phyloP scores from a whole-genome alignment of 1,140 invertebrate genomes.

The Micrasema minimum region DNA sequence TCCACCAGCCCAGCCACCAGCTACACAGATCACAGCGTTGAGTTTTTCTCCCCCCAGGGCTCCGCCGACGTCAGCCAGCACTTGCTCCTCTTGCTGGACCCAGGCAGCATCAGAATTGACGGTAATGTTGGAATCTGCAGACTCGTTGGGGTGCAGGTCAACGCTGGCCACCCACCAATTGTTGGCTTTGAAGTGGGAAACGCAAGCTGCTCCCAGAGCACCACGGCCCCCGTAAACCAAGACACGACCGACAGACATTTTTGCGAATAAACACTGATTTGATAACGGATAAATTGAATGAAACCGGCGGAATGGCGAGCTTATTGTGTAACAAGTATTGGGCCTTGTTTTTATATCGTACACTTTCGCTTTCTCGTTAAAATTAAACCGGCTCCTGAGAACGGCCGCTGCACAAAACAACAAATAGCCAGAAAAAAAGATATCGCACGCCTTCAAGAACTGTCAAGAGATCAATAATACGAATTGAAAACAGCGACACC shows the following conservation, averaged over 20 bases:
- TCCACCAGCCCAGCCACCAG: conserved; percentile 98
- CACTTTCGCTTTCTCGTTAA: conserved; percentile 46
- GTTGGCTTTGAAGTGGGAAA: conserved; percentile 88
- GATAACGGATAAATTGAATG: conserved; percentile 12
- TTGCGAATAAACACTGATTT: conserved; percentile 26
- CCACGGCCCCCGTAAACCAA: conserved; percentile 95
- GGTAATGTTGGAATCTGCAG: conserved; percentile 90
- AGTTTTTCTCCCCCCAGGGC: conserved; percentile 81
- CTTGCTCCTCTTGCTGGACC: conserved; percentile 80
- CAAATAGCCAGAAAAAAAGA: background rate
- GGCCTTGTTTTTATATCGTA: conserved; percentile 32
- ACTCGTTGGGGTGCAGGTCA: conserved; percentile 88
- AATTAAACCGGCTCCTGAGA: background rate
- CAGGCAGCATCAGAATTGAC: conserved; percentile 81
- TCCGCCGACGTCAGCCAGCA: conserved; percentile 71
- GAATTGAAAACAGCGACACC: conserved; percentile 11
- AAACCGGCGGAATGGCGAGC: conserved; percentile 31
- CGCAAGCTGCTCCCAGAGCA: conserved; percentile 88
- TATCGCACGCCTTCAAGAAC: background rate
- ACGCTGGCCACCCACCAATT: conserved; percentile 96
- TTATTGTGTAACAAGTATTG: background rate
- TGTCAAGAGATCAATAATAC: background rate
- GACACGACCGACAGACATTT: conserved; percentile 75
- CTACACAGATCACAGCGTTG: conserved; percentile 97
- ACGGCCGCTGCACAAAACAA: background rate